Percentiles rank a stretch among this genome's conserved stretches.
These are phyloP conservation scores for Sialis fuliginosa DNA, from an alignment of 2,888 invertebrate species.

Conservation along the genomic window DNA sequence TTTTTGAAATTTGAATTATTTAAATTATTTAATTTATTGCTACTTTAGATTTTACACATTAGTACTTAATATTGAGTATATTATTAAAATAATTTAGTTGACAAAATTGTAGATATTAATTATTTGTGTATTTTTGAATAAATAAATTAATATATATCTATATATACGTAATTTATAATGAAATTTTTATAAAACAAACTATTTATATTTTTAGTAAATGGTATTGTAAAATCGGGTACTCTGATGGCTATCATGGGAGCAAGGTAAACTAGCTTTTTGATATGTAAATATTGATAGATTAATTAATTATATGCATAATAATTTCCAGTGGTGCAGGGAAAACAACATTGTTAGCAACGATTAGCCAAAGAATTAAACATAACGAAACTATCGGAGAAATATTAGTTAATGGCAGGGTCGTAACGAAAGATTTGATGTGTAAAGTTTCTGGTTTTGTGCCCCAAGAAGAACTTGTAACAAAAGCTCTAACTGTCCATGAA, in stretches of 20 bases:
- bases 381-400: slow-evolving; percentile 44
- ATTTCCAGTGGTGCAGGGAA: slow-evolving; percentile 54
- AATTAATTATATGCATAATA: neutral
- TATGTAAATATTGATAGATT: neutral
- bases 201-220: slow-evolving; percentile 38
- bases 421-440: slow-evolving; percentile 46
- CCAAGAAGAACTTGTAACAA: slow-evolving; percentile 67
- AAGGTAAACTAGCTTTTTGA: slow-evolving; percentile 28
- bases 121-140: no score
- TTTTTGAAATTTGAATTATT: neutral
- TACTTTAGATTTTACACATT: no score
- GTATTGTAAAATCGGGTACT: slow-evolving; percentile 46
- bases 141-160: no score
- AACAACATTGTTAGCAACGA: slow-evolving; percentile 54
- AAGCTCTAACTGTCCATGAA: slow-evolving; percentile 60
- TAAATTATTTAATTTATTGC: no score
- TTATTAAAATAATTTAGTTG: no score
- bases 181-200: slow-evolving; percentile 10
- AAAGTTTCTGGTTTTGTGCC: slow-evolving; percentile 72
- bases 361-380: slow-evolving; percentile 52
- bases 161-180: no score
- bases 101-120: no score
- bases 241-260: slow-evolving; percentile 59
- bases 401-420: slow-evolving; percentile 46
- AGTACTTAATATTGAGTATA: no score